Base-by-base conservation (phyloP, 2,797 vertebrate genomes). In the Parotocinclus haroldoi region DNA sequence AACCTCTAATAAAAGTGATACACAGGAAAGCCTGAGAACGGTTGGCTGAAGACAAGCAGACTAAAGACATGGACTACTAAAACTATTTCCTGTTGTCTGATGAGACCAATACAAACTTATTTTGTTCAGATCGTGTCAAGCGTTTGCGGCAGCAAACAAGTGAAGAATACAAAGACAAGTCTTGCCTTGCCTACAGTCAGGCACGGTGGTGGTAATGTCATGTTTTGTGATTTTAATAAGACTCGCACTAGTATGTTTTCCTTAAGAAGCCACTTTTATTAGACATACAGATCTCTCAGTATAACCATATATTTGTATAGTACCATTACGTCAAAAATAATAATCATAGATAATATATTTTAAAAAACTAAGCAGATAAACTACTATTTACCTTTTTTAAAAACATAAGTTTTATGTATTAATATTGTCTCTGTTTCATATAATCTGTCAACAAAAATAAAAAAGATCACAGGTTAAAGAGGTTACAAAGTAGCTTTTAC, bases 291-390 rank as follows among this genome's bases (percentile, higher is more conserved):
- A 86, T 85, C 76, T 88, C 78, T 88, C 82, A 77, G 78, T 86
- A 88, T 84, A 88, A 81, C 84, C 60, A 44, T 55, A 64, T 52
- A 67, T 68, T 58, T 63, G 54, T 72, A 74, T 80, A 80, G 83
- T 86, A 85, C 79, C 79, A 84, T 73, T 76, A 87, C 84, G 78
- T 88, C 85, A 87, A 90, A 89, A 88, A 90, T 87, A 88, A 88
- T 86, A 83, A 78, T 76, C 83, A 78, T 79, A 76, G 65, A 79
- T 80, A 83, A 80, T 80, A 83, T 83, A 81, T 79, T n/a, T 81
- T 89, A 89, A 82, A 89, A 89, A 90, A 89, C 86, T 88, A 87
- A 83, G 84, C 84, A 83, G 83, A 86, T 85, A 81, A 83, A 82
- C 83, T 88, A 87, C 80, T 88, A 80, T 86, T 77, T 75, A 85